Conservation (phyloP, 2,113 vertebrate genomes). For the Lanius ludovicianus region DNA sequence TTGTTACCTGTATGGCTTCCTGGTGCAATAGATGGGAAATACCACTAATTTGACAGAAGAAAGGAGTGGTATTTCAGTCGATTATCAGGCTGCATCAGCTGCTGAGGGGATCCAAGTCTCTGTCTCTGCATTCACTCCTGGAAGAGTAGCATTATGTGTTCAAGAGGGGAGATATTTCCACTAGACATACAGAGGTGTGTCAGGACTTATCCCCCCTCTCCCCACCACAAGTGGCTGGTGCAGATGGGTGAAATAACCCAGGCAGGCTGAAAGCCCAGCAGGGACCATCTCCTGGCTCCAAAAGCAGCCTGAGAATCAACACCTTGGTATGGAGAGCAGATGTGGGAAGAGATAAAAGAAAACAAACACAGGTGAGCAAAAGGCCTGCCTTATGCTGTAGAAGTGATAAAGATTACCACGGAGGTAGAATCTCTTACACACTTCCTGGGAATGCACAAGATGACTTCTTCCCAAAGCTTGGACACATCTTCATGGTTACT, state of each 20-base stretch:
- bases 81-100: background rate
- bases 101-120: background rate
- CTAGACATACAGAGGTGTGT: background rate
- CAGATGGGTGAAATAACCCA: background rate
- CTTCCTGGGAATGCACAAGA: background rate
- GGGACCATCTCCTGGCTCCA: background rate
- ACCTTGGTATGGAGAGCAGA: background rate
- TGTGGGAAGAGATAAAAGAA: background rate
- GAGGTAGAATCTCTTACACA: background rate
- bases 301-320: background rate
- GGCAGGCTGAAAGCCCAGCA: background rate
- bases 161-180: background rate
- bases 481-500: rapidly evolving
- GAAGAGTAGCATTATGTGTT: background rate
- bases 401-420: background rate
- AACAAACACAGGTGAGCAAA: background rate
- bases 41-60: background rate
- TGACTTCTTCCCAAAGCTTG: background rate
- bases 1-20: background rate
- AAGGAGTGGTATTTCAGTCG: background rate
- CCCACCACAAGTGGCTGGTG: background rate
- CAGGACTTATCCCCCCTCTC: background rate
- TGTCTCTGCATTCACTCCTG: background rate
- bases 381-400: background rate
- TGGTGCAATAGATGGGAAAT: background rate